These are phyloP conservation scores for Pantala flavescens DNA, from an alignment of 1,140 invertebrate genomes.

Conservation along the genomic window DNA sequence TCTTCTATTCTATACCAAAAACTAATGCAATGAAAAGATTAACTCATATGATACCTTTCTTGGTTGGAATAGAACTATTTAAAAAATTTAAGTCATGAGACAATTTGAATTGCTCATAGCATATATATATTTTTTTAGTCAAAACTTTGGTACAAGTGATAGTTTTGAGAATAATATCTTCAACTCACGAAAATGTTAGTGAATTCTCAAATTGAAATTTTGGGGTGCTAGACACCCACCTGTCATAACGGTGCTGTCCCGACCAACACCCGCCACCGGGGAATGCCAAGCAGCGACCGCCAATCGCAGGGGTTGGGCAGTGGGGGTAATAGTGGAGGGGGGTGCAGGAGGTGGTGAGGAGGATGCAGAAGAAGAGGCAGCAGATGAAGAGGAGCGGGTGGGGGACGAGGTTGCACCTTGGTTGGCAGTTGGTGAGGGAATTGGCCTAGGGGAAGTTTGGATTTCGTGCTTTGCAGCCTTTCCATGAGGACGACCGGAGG, in stretches of 20 bases:
- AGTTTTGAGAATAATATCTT: too few relatives aligned
- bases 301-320: not conserved
- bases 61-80: too few relatives aligned
- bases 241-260: not conserved
- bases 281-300: conserved; percentile 6
- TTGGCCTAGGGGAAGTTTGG: conserved; percentile 17
- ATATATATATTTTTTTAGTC: too few relatives aligned
- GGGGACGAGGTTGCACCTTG: not conserved
- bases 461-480: conserved; percentile 14
- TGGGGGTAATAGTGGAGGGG: not conserved
- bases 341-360: not conserved
- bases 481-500: conserved; percentile 13
- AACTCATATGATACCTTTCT: too few relatives aligned
- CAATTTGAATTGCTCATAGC: too few relatives aligned
- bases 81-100: too few relatives aligned
- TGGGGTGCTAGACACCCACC: not conserved
- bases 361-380: not conserved
- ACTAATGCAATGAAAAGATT: too few relatives aligned
- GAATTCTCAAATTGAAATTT: not conserved
- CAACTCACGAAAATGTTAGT: too few relatives aligned
- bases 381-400: not conserved
- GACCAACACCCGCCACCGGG: not conserved
- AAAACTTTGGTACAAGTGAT: too few relatives aligned
- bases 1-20: too few relatives aligned
- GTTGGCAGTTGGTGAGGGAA: conserved; percentile 22